Conservation (phyloP, 2,113 vertebrate species). For the Menura novaehollandiae region DNA sequence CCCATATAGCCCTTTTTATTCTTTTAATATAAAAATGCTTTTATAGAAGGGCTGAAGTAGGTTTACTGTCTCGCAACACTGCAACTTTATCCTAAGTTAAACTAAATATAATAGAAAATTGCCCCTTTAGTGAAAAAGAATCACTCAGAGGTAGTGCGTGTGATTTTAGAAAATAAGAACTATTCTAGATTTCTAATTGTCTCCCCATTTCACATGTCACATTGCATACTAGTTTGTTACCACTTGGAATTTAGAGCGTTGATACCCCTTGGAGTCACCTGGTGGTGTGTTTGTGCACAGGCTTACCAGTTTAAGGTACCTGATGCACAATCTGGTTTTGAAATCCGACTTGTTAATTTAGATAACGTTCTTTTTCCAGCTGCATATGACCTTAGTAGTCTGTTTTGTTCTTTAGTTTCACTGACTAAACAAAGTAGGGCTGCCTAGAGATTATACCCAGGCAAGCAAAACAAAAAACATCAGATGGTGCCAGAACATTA, state of each 20-base stretch:
- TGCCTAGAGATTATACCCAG: constrained; percentile 41
- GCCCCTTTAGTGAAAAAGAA: not conserved
- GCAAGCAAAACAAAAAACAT: constrained; percentile 57
- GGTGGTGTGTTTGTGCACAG: fast-evolving
- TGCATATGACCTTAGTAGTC: not conserved
- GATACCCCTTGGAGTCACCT: not conserved
- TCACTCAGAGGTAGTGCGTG: not conserved
- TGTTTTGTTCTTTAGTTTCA: constrained; percentile 35
- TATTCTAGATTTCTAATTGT: not conserved
- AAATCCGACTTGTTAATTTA: not conserved
- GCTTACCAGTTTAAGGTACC: not conserved
- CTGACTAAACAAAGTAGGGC: not conserved
- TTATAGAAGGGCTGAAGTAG: not conserved
- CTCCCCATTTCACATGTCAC: not conserved
- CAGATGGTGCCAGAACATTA: constrained; percentile 50
- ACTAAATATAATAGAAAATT: not conserved
- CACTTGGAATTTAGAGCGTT: not conserved
- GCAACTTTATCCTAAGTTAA: not conserved
- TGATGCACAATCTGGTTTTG: not conserved
- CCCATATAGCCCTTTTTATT: not conserved
- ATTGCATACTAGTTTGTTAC: not conserved
- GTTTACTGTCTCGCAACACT: not conserved
- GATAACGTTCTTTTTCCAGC: not conserved
- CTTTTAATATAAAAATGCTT: not conserved
- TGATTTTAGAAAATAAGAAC: not conserved